Evolutionary conservation across 2,888 invertebrate genomes (phyloP).

Genomic region (Hydropsyche betteni): DNA sequence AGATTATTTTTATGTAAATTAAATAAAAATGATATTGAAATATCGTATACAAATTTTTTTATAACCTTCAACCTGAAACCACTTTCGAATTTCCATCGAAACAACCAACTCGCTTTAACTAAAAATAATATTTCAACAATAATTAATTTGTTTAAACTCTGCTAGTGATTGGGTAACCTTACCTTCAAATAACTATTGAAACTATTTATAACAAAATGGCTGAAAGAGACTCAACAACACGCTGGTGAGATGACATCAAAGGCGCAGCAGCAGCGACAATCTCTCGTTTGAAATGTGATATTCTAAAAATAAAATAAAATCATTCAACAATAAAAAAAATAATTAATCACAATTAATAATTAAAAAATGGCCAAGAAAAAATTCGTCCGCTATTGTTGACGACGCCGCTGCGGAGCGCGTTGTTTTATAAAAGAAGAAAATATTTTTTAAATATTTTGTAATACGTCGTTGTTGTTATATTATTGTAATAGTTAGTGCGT

Average conservation of each 20-base stretch:
- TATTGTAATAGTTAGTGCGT: no score
- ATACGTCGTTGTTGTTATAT: no score
- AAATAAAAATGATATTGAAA: no score
- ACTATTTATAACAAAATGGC: not conserved
- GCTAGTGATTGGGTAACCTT: not conserved
- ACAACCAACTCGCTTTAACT: no score
- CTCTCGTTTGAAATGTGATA: not conserved
- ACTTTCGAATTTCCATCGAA: no score
- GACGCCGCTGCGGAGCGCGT: not conserved
- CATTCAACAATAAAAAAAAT: not conserved
- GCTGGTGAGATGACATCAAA: not conserved
- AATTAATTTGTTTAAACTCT: no score
- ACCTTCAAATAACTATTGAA: not conserved
- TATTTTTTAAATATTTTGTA: no score
- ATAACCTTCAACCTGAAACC: no score
- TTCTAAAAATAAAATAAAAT: not conserved
- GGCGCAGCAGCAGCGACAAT: not conserved
- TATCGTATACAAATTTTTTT: no score
- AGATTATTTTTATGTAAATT: no score
- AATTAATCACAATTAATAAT: not conserved
- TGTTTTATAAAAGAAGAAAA: not conserved
- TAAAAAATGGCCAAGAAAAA: slow-evolving; percentile 18
- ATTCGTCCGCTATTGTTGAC: slow-evolving; percentile 21
- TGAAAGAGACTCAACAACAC: slow-evolving; percentile 13
- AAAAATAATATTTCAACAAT: no score